Conservation (phyloP, 2,888 invertebrate genomes). For the Parnassius smintheus region DNA sequence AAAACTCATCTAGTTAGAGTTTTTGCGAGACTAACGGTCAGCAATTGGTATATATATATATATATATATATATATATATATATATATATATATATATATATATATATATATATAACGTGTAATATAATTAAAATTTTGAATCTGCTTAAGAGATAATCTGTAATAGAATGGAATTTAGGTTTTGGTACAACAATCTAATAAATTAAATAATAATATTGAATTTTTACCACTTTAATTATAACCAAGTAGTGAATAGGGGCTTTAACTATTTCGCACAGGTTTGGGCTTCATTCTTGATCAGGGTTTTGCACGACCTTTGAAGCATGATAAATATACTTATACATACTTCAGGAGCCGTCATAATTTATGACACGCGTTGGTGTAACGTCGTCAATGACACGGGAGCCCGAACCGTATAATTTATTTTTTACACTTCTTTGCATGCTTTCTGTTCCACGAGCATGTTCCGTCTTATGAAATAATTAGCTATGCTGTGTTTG, state of each 20-base stretch:
- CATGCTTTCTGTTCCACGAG: slow-evolving; percentile 39
- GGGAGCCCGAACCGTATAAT: slow-evolving; percentile 37
- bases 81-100: too few relatives aligned
- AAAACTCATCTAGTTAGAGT: too few relatives aligned
- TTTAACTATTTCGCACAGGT: background rate
- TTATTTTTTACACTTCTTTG: slow-evolving; percentile 46
- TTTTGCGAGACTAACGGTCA: too few relatives aligned
- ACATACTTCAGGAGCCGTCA: background rate
- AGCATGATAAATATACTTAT: too few relatives aligned
- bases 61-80: too few relatives aligned
- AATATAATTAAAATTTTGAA: too few relatives aligned
- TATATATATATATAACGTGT: too few relatives aligned
- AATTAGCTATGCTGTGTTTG: slow-evolving; percentile 30
- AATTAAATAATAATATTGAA: background rate
- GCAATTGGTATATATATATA: too few relatives aligned
- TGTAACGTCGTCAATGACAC: slow-evolving; percentile 11
- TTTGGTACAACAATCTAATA: too few relatives aligned
- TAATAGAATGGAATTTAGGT: too few relatives aligned
- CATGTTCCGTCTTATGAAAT: slow-evolving; percentile 42
- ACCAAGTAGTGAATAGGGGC: background rate
- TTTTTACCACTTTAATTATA: background rate
- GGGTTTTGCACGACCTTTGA: too few relatives aligned
- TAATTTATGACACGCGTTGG: slow-evolving; percentile 13
- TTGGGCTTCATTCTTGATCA: background rate
- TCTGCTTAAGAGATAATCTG: too few relatives aligned